These are phyloP conservation scores for Norana najaformis DNA, from an alignment of 2,888 invertebrate species.

Conservation along the genomic window DNA sequence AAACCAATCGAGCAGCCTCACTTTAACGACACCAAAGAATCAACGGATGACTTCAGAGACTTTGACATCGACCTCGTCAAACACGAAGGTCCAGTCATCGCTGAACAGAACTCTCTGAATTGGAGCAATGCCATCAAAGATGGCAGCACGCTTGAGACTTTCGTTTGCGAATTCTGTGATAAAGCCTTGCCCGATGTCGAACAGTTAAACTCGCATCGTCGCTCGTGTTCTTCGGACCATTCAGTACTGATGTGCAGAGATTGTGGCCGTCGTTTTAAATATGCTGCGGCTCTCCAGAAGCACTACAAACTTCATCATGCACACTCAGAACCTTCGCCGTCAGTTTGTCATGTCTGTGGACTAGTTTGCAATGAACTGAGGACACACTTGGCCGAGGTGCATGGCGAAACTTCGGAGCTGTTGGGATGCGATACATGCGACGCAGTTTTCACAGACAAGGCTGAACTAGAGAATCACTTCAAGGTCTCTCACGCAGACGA, in stretches of 20 bases:
- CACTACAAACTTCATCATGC: constrained; percentile 13
- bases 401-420: not conserved
- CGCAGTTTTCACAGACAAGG: not conserved
- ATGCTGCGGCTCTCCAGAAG: not conserved
- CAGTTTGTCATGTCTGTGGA: not conserved
- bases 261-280: not conserved
- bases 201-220: not conserved
- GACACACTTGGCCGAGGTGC: not conserved
- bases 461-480: not conserved
- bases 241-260: not conserved
- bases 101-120: not conserved
- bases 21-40: constrained; percentile 13
- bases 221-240: not conserved
- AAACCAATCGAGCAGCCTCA: not conserved
- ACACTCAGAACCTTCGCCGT: not conserved
- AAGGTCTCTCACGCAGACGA: not conserved
- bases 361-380: not conserved
- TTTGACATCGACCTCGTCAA: not conserved
- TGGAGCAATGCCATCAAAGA: not conserved
- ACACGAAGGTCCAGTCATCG: not conserved
- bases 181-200: not conserved
- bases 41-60: not conserved
- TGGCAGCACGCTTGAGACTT: constrained; percentile 1
- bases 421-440: not conserved
- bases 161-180: constrained; percentile 13